Evolutionary conservation across 2,888 invertebrate species (phyloP), one percentile per base, ranked within the genome.

Genomic region (Tuta absoluta): DNA sequence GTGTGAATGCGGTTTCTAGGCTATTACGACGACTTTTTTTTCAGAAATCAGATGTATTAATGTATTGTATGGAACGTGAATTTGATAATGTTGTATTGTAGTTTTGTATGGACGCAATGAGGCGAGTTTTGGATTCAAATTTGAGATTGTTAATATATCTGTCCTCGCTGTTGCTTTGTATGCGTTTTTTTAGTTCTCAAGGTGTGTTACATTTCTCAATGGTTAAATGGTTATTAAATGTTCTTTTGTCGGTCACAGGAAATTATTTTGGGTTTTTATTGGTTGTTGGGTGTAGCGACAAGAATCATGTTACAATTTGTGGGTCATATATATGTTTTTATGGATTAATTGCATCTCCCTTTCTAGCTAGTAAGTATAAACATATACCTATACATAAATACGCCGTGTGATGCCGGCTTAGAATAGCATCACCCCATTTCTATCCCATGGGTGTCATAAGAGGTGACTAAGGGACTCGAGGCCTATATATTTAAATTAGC

Each of bases 1-100:
- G 74, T 75, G 78, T 73, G 78, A 83, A 80, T 77, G 80, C 75
- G 82, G 85, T 84, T 81, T 84, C 71, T 82, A 71, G 82, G 84
- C 81, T 80, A 85, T 72, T 78, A 67, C 69, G 48, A 24, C 56
- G 14, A 7, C 0, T 49, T 61, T 33, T 57, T 53, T 57, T 62
- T 62, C 17, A 1, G n/a, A 41, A 38, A 41, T 59, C 45, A 59
- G 62, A 51, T 38, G 53, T 62, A 37, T n/a, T 59, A 59, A 19
- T 23, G 45, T 38, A 59, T 3, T n/a, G 23, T 38, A 45, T 37
- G 14, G 17, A 14, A 59, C 21, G 21, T 45, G 38, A 41, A 59
- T 41, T 41, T 41, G 38, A 59, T 59, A 45, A 59, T 60, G 59
- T 60, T 14, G 5, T 23, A 37, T 45, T 60, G 45, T 28, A 19